A percentile compares a stretch with the other conserved stretches of the same genome.
phyloP scores from a whole-genome alignment of 2,797 vertebrate species.

The Malurus leucopterus region DNA sequence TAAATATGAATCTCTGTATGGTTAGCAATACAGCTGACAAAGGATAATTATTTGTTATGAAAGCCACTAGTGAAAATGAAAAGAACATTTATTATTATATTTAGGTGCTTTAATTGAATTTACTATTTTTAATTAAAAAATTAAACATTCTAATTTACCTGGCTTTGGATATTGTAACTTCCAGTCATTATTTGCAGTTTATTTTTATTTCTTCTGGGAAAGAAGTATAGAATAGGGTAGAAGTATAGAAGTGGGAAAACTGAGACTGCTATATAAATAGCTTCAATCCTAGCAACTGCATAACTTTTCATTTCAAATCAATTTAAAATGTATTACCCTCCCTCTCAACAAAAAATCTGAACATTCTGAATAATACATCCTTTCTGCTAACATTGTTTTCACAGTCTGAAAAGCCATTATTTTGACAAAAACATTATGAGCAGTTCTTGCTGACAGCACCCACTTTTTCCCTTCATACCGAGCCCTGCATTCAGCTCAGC shows the following conservation, averaged over 20 bases:
- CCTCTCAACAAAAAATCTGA: neutral
- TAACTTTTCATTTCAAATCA: conserved; percentile 52
- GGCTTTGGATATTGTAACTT: neutral
- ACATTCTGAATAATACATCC: conserved; percentile 36
- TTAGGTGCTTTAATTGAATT: neutral
- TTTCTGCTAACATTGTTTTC: conserved; percentile 46
- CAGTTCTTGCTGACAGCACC: conserved; percentile 6
- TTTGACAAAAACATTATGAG: conserved; percentile 41
- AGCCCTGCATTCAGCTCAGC: neutral
- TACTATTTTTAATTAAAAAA: conserved; percentile 5
- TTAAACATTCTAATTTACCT: neutral
- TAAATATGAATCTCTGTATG: neutral
- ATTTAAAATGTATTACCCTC: conserved; percentile 47
- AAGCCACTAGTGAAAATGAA: neutral
- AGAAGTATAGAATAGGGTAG: neutral
- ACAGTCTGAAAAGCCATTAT: conserved; percentile 32
- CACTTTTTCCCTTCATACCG: neutral
- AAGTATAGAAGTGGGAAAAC: conserved; percentile 5
- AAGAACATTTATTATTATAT: neutral
- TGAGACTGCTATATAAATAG: conserved; percentile 34
- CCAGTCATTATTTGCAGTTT: neutral
- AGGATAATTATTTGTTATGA: neutral
- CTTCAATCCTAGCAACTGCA: conserved; percentile 35
- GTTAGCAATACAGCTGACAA: neutral
- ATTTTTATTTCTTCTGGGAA: conserved; percentile 27